Base-by-base conservation (phyloP, 2,888 invertebrate species). In the Euzophera pinguis region DNA sequence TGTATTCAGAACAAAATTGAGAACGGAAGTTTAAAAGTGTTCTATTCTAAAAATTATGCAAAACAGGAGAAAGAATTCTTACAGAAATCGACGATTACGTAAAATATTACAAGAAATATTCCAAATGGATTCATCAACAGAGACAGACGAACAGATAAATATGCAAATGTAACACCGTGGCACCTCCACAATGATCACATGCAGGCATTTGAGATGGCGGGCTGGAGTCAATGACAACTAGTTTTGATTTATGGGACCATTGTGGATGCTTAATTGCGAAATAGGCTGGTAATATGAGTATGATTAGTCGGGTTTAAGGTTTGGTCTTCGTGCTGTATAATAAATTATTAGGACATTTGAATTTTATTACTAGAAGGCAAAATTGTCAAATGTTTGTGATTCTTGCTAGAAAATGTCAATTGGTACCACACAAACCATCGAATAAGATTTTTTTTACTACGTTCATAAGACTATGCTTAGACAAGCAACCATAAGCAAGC, bases 231-330 rank as follows among this genome's bases (percentile, higher is more conserved):
- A 75, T 74, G 76, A 76, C 78, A 78, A 71, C 69, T 64, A 59
- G 72, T 75, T 83, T 49, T 39, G 83, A 85, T 83, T 78, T 80
- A 84, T 81, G 60, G 57, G 52, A 52, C 78, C 76, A 84, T 84
- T 85, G 84, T 84, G 66, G 64, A 67, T 69, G 64, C 67, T 72
- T 78, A 78, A 83, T 81, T 81, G 73, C 69, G 65, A 63, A 79
- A 76, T 81, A 80, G 27, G n/a, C 42, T 45, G n/a, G 45, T 45
- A 45, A 45, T 45, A 13, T 32, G 45, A 32, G 45, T 14, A 32
- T 32, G 45, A 45, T 45, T 45, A 45, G 45, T 32, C 45, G 14
- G 45, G 29, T 5, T 38, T 14, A 38, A 22, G 10, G 22, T 38
- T 38, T 3, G 38, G 38, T 38, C 38, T 38, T 32, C 7, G 38